phyloP scores from a whole-genome alignment of 2,797 vertebrate genomes.

The Crenichthys baileyi region DNA sequence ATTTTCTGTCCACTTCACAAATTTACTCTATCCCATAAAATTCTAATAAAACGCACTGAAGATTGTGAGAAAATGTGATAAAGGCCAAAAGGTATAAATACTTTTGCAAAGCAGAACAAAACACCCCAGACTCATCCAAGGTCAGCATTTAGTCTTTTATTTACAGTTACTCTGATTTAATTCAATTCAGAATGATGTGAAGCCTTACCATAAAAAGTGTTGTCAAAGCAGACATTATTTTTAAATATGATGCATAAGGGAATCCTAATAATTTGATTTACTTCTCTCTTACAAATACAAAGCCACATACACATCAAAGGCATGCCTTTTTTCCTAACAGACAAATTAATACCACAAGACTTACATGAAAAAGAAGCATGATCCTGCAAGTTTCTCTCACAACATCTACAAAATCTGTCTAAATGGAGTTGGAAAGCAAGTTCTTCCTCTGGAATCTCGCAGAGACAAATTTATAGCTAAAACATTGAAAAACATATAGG shows the following conservation, averaged over 20 bases:
- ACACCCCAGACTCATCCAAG: background rate
- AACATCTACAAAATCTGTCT: constrained; percentile 41
- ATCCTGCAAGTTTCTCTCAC: constrained; percentile 50
- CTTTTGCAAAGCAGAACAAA: constrained; percentile 6
- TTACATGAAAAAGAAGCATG: constrained; percentile 41
- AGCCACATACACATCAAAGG: constrained; percentile 69
- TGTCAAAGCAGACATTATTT: constrained; percentile 52
- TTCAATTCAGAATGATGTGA: constrained; percentile 50
- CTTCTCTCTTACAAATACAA: constrained; percentile 68
- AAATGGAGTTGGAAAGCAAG: constrained; percentile 48
- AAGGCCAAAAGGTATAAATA: background rate
- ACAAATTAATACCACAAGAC: constrained; percentile 55
- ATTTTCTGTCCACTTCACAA: too few relatives aligned
- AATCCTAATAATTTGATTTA: constrained; percentile 61
- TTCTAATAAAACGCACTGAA: background rate
- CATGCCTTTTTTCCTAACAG: constrained; percentile 42
- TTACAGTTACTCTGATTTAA: constrained; percentile 77
- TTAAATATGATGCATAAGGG: constrained; percentile 70
- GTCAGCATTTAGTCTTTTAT: constrained; percentile 75
- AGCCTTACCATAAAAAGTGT: constrained; percentile 56
- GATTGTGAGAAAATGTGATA: background rate
- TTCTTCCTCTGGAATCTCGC: constrained; percentile 41
- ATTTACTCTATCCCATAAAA: too few relatives aligned
- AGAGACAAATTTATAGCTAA: constrained; percentile 49
- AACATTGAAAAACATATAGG: constrained; percentile 55